Percentiles rank a stretch among this genome's conserved stretches.
These are phyloP conservation scores for Fabriciana adippe DNA, from an alignment of 2,888 invertebrate genomes.

Conservation along the genomic window DNA sequence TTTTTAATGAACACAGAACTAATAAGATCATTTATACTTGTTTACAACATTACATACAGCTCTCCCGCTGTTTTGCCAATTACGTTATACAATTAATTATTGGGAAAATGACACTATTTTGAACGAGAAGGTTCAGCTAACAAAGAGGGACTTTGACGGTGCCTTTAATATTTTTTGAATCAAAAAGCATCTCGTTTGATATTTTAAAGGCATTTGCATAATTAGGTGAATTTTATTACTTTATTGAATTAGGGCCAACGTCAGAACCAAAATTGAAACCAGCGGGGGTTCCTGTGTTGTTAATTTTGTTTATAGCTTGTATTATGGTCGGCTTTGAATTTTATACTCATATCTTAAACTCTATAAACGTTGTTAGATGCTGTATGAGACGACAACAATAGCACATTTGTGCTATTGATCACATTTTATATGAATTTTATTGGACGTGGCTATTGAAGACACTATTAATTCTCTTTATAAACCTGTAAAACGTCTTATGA, in stretches of 20 bases:
- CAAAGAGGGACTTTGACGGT: conserved; percentile 64
- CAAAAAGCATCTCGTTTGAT: conserved; percentile 71
- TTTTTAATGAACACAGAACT: background rate
- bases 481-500: conserved; percentile 37
- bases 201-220: conserved; percentile 80
- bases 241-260: conserved; percentile 82
- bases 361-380: conserved; percentile 75
- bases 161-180: conserved; percentile 69
- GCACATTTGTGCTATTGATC: conserved; percentile 73
- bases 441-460: conserved; percentile 43
- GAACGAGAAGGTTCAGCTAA: conserved; percentile 50
- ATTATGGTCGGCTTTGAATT: conserved; percentile 77
- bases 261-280: conserved; percentile 81
- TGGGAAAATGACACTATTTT: conserved; percentile 62
- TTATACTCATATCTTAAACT: conserved; percentile 73
- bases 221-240: conserved; percentile 83
- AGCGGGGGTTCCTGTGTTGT: conserved; percentile 79
- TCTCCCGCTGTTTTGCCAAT: conserved; percentile 26
- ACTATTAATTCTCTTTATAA: conserved; percentile 48
- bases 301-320: conserved; percentile 82
- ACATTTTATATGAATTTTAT: conserved; percentile 65
- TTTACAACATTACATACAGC: background rate
- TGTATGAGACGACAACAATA: conserved; percentile 72
- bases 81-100: conserved; percentile 26
- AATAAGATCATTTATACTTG: background rate